These are phyloP conservation scores for Sciurus carolinensis DNA, from an alignment of 2,797 vertebrate species.

Conservation along the genomic window DNA sequence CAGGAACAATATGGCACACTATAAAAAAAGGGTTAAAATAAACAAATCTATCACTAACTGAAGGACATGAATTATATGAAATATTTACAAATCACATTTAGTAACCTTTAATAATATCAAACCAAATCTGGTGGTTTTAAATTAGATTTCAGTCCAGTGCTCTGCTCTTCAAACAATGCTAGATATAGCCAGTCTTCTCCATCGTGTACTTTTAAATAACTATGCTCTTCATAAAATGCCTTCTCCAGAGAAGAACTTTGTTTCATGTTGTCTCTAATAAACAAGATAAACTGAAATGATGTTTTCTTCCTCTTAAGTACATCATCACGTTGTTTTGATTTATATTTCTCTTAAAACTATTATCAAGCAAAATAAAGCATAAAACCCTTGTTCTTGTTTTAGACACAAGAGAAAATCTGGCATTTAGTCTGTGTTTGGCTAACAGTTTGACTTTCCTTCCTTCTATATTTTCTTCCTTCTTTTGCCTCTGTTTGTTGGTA, in stretches of 20 bases:
- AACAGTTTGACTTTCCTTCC: not conserved
- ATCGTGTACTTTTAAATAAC: slow-evolving; percentile 34
- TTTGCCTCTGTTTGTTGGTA: not conserved
- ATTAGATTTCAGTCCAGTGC: slow-evolving; percentile 65
- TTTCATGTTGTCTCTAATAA: slow-evolving; percentile 60
- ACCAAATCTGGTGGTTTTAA: slow-evolving; percentile 39
- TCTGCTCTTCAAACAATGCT: slow-evolving; percentile 58
- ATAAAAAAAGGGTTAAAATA: slow-evolving; percentile 49
- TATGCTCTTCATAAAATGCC: slow-evolving; percentile 4
- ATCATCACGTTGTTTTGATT: slow-evolving; percentile 72
- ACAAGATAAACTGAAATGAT: slow-evolving; percentile 21
- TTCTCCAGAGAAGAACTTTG: slow-evolving; percentile 62
- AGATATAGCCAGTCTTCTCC: not conserved
- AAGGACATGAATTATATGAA: slow-evolving; percentile 61
- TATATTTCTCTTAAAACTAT: slow-evolving; percentile 61
- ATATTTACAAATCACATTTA: slow-evolving; percentile 72
- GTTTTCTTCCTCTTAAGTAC: slow-evolving; percentile 54
- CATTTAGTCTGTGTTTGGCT: not conserved
- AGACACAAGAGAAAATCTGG: not conserved
- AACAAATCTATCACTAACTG: slow-evolving; percentile 60
- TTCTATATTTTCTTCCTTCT: not conserved
- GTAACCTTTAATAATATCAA: slow-evolving; percentile 68
- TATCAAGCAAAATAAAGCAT: slow-evolving; percentile 45
- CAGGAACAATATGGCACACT: not conserved
- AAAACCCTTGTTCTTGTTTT: slow-evolving; percentile 11